Percentiles rank a stretch among this genome's conserved stretches.
phyloP scores from a whole-genome alignment of 2,888 invertebrate genomes.

The Tubulanus polymorphus region DNA sequence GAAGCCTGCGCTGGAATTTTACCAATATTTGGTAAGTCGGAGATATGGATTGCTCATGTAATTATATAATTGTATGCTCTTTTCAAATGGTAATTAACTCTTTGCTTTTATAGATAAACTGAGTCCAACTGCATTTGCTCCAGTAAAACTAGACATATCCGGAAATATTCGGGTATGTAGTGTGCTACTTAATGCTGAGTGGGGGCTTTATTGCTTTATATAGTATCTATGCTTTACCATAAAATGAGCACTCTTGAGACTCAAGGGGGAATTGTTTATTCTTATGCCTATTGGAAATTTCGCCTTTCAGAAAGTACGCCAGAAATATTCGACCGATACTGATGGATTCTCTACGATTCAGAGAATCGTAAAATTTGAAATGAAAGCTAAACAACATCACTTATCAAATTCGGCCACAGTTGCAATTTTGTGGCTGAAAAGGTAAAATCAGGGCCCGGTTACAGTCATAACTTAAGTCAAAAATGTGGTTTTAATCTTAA shows the following conservation, averaged over 20 bases:
- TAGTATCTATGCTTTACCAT: neutral
- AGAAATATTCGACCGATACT: constrained; percentile 44
- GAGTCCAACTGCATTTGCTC: constrained; percentile 51
- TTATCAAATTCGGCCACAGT: constrained; percentile 47
- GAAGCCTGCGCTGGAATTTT: constrained; percentile 39
- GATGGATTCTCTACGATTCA: constrained; percentile 43
- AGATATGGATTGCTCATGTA: neutral
- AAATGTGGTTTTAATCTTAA: too few species aligned
- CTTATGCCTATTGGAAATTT: too few species aligned
- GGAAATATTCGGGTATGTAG: constrained; percentile 49
- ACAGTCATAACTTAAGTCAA: too few species aligned
- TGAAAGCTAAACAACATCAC: constrained; percentile 34
- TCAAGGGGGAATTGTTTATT: neutral
- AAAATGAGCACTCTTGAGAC: neutral
- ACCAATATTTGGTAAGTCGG: constrained; percentile 46
- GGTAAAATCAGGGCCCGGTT: constrained; percentile 33
- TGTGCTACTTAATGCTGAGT: too few species aligned
- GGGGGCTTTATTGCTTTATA: neutral
- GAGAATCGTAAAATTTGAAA: constrained; percentile 42
- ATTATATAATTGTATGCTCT: neutral
- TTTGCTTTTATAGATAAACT: constrained; percentile 45
- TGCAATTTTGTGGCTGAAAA: constrained; percentile 51
- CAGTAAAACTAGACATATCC: constrained; percentile 51
- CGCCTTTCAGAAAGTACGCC: constrained; percentile 48
- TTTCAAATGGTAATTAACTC: neutral